A percentile compares a stretch with the other conserved stretches of the same genome.
Conservation (phyloP, 2,888 invertebrate genomes). For the Ochlodes sylvanus region DNA sequence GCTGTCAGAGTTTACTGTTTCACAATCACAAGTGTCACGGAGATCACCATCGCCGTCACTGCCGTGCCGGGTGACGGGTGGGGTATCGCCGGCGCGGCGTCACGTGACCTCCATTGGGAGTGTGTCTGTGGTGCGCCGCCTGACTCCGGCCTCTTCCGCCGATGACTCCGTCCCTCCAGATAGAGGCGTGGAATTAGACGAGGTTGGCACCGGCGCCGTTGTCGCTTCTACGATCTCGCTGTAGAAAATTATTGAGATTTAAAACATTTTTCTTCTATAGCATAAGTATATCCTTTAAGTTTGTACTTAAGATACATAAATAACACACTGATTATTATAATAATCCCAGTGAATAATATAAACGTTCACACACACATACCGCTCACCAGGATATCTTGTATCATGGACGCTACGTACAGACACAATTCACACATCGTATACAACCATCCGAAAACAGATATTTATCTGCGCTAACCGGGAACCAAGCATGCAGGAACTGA, state of each 20-base stretch:
- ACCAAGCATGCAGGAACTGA: too few species aligned
- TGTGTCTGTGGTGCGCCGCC: slow-evolving; percentile 58
- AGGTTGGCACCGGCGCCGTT: slow-evolving; percentile 50
- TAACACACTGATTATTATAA: too few species aligned
- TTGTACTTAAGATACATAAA: too few species aligned
- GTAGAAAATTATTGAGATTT: slow-evolving; percentile 27
- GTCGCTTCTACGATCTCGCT: slow-evolving; percentile 65
- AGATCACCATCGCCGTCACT: slow-evolving; percentile 18
- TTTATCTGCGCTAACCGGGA: too few species aligned
- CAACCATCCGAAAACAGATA: too few species aligned
- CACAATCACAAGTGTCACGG: slow-evolving; percentile 1
- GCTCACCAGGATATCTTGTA: too few species aligned
- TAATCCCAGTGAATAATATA: not conserved
- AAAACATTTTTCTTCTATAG: too few species aligned
- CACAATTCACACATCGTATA: too few species aligned
- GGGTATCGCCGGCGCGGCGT: slow-evolving; percentile 52
- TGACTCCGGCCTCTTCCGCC: slow-evolving; percentile 52
- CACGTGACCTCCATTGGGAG: slow-evolving; percentile 82
- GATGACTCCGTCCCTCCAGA: slow-evolving; percentile 36
- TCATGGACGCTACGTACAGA: too few species aligned
- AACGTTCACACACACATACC: too few species aligned
- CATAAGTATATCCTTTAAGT: too few species aligned
- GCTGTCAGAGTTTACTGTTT: slow-evolving; percentile 8
- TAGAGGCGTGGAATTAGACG: slow-evolving; percentile 43
- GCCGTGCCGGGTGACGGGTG: not conserved